Evolutionary conservation across 2,113 vertebrate species (phyloP).

Genomic region (Pipa parva): DNA sequence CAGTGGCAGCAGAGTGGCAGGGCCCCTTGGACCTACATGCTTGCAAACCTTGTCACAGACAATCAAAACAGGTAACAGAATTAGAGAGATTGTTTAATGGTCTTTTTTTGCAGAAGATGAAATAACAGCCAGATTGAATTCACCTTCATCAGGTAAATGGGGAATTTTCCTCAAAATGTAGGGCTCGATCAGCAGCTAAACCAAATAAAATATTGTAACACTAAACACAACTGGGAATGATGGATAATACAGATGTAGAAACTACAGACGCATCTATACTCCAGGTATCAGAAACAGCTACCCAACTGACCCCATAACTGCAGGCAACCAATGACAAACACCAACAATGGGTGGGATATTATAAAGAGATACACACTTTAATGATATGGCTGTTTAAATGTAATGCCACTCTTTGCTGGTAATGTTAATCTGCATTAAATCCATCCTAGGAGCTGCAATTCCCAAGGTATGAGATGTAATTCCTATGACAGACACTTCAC

Average conservation of each 20-base stretch:
- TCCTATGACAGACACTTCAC: background rate
- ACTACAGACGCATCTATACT: background rate
- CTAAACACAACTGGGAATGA: background rate
- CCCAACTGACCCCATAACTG: no score
- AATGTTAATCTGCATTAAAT: background rate
- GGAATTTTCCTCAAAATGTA: background rate
- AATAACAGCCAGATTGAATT: background rate
- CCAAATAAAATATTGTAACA: background rate
- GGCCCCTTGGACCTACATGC: no score
- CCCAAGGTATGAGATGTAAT: background rate
- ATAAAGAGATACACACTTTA: no score
- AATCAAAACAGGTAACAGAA: no score
- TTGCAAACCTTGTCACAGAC: no score
- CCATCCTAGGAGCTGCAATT: background rate
- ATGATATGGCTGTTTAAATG: background rate
- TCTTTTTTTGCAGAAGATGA: constrained; percentile 11
- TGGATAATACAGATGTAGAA: background rate
- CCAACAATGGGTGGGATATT: no score
- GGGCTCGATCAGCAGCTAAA: background rate
- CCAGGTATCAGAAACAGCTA: background rate
- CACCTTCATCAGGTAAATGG: no score
- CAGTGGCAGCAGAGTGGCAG: no score
- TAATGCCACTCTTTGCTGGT: background rate
- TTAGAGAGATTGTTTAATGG: constrained; percentile 14
- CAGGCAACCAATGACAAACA: no score